Conservation (phyloP, 2,888 invertebrate genomes). For the Gandaritis pyraliata region DNA sequence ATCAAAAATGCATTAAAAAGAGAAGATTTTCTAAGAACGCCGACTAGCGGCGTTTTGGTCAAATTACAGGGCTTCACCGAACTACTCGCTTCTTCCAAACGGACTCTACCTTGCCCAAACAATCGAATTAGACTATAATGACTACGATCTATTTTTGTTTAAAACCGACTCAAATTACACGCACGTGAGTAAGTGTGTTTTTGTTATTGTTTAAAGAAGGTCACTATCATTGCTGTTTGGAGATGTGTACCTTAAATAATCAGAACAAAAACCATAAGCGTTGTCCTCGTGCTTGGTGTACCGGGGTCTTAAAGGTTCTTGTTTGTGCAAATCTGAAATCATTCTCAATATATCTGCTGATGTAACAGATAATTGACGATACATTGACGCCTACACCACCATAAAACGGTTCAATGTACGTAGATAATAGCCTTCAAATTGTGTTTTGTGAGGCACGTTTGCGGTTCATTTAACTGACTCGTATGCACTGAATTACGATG, state of each 20-base stretch:
- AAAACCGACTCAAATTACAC: conserved; percentile 33
- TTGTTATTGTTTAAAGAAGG: conserved; percentile 20
- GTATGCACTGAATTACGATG: conserved; percentile 55
- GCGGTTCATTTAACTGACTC: conserved; percentile 45
- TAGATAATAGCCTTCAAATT: conserved; percentile 25
- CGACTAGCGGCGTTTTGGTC: conserved; percentile 54
- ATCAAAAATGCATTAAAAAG: conserved; percentile 32
- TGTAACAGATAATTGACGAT: conserved; percentile 20
- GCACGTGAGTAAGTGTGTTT: conserved; percentile 30
- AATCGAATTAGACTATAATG: conserved; percentile 78
- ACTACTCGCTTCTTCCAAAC: conserved; percentile 68
- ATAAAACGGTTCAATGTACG: conserved; percentile 26
- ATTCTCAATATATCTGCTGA: neutral
- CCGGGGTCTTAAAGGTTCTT: neutral
- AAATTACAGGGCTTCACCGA: conserved; percentile 75
- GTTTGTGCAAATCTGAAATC: conserved; percentile 8
- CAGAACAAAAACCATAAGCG: no score
- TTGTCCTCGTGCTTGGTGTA: no score
- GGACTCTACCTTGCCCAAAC: conserved; percentile 72
- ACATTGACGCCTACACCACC: conserved; percentile 20
- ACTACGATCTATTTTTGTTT: conserved; percentile 50
- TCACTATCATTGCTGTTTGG: neutral
- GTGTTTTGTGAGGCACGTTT: conserved; percentile 34
- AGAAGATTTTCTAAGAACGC: conserved; percentile 63
- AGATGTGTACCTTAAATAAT: no score